Evolutionary conservation across 2,888 invertebrate genomes (phyloP).

Genomic region (Ernsta delagoae): DNA sequence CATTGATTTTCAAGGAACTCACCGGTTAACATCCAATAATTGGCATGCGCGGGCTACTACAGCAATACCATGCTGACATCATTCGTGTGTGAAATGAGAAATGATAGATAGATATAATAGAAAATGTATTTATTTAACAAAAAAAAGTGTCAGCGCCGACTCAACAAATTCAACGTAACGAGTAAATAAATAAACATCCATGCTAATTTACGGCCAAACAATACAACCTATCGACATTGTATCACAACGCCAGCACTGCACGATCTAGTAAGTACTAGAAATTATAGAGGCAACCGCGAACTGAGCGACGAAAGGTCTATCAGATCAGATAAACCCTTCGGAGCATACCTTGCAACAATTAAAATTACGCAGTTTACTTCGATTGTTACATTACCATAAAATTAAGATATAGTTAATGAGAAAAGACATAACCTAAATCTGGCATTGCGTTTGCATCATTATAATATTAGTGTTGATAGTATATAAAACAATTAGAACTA

Average conservation of each 20-base stretch:
- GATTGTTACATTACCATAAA: constrained; percentile 31
- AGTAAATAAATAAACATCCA: constrained; percentile 77
- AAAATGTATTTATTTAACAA: constrained; percentile 82
- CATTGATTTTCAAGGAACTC: constrained; percentile 77
- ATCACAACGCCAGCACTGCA: constrained; percentile 71
- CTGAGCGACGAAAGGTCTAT: constrained; percentile 23
- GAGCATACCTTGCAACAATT: constrained; percentile 8
- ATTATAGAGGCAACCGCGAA: constrained; percentile 15
- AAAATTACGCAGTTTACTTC: constrained; percentile 15
- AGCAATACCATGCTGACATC: constrained; percentile 83
- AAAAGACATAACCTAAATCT: constrained; percentile 45
- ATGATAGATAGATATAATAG: constrained; percentile 72
- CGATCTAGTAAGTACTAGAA: constrained; percentile 31
- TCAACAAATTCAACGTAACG: constrained; percentile 78
- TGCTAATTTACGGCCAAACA: constrained; percentile 79
- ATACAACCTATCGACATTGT: constrained; percentile 72
- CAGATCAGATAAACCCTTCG: constrained; percentile 27
- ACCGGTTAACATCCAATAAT: constrained; percentile 77
- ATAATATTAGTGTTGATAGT: constrained; percentile 38
- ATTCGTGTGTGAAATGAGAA: constrained; percentile 76
- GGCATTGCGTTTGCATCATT: constrained; percentile 56
- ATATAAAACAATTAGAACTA: constrained; percentile 64
- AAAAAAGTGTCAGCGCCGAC: constrained; percentile 75
- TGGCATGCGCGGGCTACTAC: constrained; percentile 79
- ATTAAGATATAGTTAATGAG: constrained; percentile 26